These are phyloP conservation scores for Graphium colonna DNA, from an alignment of 2,888 invertebrate genomes.

Conservation along the genomic window DNA sequence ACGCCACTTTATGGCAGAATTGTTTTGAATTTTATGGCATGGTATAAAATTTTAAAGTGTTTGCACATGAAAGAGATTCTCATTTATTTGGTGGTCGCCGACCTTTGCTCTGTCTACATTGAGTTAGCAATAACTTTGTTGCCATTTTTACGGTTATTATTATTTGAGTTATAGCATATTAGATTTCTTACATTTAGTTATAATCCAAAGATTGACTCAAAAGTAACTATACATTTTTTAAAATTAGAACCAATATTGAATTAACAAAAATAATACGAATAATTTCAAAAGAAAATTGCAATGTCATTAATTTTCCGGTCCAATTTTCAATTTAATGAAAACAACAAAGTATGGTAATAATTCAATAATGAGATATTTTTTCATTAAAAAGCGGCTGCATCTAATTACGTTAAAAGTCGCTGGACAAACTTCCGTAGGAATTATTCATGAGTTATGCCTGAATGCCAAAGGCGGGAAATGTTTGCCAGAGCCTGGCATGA, in stretches of 20 bases:
- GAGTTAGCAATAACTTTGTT: no score
- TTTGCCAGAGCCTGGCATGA: no score
- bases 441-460: constrained; percentile 15
- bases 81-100: not conserved
- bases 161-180: no score
- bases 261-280: no score
- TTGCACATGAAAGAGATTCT: not conserved
- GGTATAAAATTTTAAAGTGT: not conserved
- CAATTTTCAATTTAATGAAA: no score
- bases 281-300: no score
- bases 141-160: no score
- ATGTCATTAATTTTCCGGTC: no score
- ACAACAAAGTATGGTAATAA: not conserved
- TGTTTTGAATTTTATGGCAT: not conserved
- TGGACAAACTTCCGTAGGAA: constrained; percentile 1
- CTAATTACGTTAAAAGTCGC: constrained; percentile 29
- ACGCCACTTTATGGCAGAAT: not conserved
- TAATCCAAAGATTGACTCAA: no score
- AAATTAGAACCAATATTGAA: no score
- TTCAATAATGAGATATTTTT: not conserved
- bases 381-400: not conserved
- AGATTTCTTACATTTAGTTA: no score
- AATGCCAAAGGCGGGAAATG: not conserved
- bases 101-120: not conserved
- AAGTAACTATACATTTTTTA: no score